Percentiles rank a stretch among this genome's conserved stretches.
phyloP scores from a whole-genome alignment of 92 coral and sea anemone genomes.

The Epizoanthus ramosus region DNA sequence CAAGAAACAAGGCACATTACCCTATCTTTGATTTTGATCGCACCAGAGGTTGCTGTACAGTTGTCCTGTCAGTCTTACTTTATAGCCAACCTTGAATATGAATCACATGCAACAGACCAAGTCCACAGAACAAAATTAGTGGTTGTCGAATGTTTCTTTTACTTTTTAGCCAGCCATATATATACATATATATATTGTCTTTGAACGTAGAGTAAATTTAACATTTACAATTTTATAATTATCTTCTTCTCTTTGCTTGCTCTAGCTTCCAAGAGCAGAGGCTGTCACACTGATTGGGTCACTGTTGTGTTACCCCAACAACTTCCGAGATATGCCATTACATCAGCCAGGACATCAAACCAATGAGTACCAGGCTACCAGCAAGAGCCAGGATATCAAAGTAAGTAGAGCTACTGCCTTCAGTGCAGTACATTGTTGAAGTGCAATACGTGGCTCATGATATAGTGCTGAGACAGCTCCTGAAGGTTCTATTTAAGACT shows the following conservation, averaged over 20 bases:
- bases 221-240: not conserved
- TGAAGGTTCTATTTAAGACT: not conserved
- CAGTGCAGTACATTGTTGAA: not conserved
- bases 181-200: no score
- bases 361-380: conserved; percentile 81
- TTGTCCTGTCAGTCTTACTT: no score
- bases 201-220: no score
- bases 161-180: no score
- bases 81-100: no score
- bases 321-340: conserved; percentile 88
- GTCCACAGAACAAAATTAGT: no score
- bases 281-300: conserved; percentile 92
- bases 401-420: conserved; percentile 42
- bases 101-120: no score
- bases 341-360: conserved; percentile 95
- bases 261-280: conserved; percentile 95
- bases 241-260: not conserved
- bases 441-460: not conserved
- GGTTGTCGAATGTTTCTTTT: no score
- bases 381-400: conserved; percentile 93
- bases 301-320: conserved; percentile 86
- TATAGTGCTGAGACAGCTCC: not conserved
- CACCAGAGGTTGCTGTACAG: no score
- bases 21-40: no score
- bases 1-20: no score